Conservation (phyloP, 2,888 invertebrate species). For the Autographa pulchrina region DNA sequence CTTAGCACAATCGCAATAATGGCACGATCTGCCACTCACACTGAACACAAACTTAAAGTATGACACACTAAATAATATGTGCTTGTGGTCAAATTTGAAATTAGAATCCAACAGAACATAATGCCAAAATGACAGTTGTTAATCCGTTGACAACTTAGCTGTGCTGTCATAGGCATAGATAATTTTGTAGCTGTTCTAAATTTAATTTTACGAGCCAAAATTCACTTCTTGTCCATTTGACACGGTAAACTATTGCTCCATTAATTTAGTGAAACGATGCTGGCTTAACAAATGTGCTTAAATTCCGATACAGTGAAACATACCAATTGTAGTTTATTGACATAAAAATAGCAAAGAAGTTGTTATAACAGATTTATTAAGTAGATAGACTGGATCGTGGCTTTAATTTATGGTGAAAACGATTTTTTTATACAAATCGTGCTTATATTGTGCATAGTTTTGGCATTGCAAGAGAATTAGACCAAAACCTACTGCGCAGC, state of each 20-base stretch:
- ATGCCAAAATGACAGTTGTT: constrained; percentile 3
- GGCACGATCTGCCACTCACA: not conserved
- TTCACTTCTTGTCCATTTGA: constrained; percentile 46
- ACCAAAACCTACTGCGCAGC: not conserved
- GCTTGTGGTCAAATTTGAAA: constrained; percentile 1
- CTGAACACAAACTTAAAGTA: not conserved
- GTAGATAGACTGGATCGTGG: not conserved
- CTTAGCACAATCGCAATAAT: constrained; percentile 4
- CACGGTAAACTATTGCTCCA: constrained; percentile 27
- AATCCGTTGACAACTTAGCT: not conserved
- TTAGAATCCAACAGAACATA: not conserved
- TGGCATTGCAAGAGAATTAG: not conserved
- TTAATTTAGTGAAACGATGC: constrained; percentile 42
- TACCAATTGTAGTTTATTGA: not conserved
- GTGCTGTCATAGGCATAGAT: not conserved
- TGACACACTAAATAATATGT: not conserved
- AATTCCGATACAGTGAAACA: not conserved
- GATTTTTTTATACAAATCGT: not conserved
- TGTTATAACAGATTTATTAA: no score
- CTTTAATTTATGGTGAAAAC: not conserved
- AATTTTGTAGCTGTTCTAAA: constrained; percentile 28
- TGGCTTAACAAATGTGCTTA: not conserved
- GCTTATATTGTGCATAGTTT: not conserved
- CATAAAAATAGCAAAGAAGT: not conserved
- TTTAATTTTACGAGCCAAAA: constrained; percentile 47